Conservation (phyloP, 2,888 invertebrate genomes). For the Leucophenga maculata region DNA sequence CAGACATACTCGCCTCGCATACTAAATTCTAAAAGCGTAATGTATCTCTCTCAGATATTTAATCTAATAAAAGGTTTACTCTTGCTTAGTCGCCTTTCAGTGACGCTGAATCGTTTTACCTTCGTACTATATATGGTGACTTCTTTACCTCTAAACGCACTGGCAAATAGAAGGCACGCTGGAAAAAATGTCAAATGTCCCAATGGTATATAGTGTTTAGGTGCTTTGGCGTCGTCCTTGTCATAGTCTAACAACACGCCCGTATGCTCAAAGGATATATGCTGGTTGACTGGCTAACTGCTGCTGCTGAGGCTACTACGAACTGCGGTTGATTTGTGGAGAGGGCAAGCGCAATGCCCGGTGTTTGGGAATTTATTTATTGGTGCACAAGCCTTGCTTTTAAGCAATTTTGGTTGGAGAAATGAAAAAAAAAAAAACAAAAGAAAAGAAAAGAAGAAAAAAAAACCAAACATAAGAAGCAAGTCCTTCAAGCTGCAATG, state of each 20-base stretch:
- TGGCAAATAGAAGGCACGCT: background rate
- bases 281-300: background rate
- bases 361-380: slow-evolving; percentile 47
- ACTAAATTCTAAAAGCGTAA: slow-evolving; percentile 41
- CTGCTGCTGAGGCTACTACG: slow-evolving; percentile 24
- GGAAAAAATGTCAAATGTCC: background rate
- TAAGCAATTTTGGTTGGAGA: slow-evolving; percentile 23
- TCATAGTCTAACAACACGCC: background rate
- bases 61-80: slow-evolving; percentile 49
- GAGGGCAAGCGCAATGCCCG: background rate
- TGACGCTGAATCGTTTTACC: no score
- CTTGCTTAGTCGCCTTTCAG: slow-evolving; percentile 8
- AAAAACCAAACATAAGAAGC: background rate
- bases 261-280: no score
- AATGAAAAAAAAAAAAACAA: background rate
- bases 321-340: background rate
- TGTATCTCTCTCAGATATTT: slow-evolving; percentile 46
- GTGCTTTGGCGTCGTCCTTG: slow-evolving; percentile 16
- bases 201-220: no score
- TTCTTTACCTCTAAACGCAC: slow-evolving; percentile 33
- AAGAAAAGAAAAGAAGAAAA: background rate
- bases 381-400: slow-evolving; percentile 35
- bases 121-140: slow-evolving; percentile 34
- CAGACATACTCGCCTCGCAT: slow-evolving; percentile 31
- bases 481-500: background rate